Evolutionary conservation across 2,888 invertebrate genomes (phyloP), one percentile per base, ranked within the genome.

Genomic region (Chrysolina oricalcia): DNA sequence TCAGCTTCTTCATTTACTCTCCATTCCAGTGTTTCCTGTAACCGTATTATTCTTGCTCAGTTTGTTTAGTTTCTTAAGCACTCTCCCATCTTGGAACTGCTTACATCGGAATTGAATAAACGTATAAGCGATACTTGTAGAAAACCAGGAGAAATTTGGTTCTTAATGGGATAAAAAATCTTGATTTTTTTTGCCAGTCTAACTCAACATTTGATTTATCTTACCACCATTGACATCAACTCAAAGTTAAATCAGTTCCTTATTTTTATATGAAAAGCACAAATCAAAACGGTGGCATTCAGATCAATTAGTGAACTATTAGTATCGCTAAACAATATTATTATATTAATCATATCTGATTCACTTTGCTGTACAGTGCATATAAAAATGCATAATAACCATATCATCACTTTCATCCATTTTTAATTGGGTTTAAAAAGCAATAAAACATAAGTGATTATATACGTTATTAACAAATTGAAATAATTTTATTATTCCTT

Each of bases 381-480:
- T 68, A 46, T 66, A 48, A 48, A 19, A 35, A 23, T 68, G 53
- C 19, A 17, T 53, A 68, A 68, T 68, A 68, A 68, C 68, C 53
- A 35, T 68, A 53, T 68, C 68, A 53, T 53, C 53, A 68, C 40
- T 68, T 53, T 68, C 53, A 68, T 68, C 40, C 53, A 40, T n/a
- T 68, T 50, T 53, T 68, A 53, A 68, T 68, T 53, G 53, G 40
- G 68, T 68, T 68, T 53, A 56, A 68, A 53, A 53, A 68, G 53
- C 68, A 68, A 68, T 68, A 68, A 68, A 68, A 68, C 53, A 68
- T 48, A 27, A 40, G 19, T 48, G 53, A 68, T 68, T 68, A 68
- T 56, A 53, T 53, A 40, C 68, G 15, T 68, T 53, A 43, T 68
- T 27, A 53, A 68, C 68, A 50, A 68, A 68, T 68, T 68, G 53